Conservation (phyloP, 2,797 vertebrate genomes). For the Pipistrellus pygmaeus region DNA sequence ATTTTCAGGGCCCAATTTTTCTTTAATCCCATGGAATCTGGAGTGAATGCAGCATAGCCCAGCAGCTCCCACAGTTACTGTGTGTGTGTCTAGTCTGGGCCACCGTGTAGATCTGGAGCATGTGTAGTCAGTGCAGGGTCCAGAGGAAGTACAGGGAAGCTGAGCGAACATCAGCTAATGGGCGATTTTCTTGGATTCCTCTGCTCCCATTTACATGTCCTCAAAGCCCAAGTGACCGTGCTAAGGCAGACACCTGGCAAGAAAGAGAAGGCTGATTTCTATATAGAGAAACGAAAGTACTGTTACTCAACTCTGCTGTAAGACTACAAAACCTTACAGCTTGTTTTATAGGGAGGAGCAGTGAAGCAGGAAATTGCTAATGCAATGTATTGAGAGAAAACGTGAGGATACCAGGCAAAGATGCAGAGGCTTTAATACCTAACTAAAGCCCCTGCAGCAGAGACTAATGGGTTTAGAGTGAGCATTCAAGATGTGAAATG, state of each 20-base stretch:
- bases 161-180: background rate
- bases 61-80: no score
- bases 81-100: background rate
- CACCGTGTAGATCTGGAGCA: background rate
- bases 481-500: conserved; percentile 65
- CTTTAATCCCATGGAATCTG: background rate
- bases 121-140: background rate
- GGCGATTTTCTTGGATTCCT: conserved; percentile 28
- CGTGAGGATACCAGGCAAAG: conserved; percentile 57
- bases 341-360: conserved; percentile 86
- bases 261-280: conserved; percentile 81
- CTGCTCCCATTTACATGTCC: conserved; percentile 47
- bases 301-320: conserved; percentile 81
- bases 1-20: background rate
- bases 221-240: conserved; percentile 61
- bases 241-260: conserved; percentile 62
- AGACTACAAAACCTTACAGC: conserved; percentile 81
- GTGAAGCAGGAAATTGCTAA: conserved; percentile 88
- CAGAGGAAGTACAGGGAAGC: background rate
- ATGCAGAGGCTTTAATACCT: conserved; percentile 63
- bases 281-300: conserved; percentile 83
- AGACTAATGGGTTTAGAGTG: conserved; percentile 61
- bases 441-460: conserved; percentile 72
- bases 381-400: conserved; percentile 82
- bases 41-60: background rate